Base-by-base conservation (phyloP, 2,888 invertebrate species). In the Orthosia incerta region DNA sequence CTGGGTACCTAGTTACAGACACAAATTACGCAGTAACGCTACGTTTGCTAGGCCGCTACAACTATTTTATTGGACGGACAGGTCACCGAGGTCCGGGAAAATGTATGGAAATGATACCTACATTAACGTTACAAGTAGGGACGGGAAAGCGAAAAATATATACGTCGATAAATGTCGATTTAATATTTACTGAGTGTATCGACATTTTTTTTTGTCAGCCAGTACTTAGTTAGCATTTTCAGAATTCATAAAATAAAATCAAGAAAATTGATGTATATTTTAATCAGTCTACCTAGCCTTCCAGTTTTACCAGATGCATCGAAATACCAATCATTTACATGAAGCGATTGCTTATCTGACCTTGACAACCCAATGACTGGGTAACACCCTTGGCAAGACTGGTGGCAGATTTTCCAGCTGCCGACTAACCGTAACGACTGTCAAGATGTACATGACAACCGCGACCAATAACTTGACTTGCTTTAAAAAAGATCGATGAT, bases 51-150 rank as follows among this genome's bases (percentile, higher is more conserved):
- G 18, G 31, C 51, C 50, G 13, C 66, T 39, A 46, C 53, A 23
- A 55, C 50, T 31, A 64, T 74, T 74, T 74, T 64, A 71, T 74
- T 62, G 48, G 26, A 59, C 50, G 31, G 26, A 20, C 39, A 60
- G 39, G n/a, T 50, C 4, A 68, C 31, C 57, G 59, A 68, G 48
- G 20, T 74, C 46, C 20, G 7, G 0, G 31, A 5, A 31, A 31
- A 31, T 5, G 50, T 62, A 75, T 60, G 7, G 26, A 70, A 51
- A 50, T 20, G 45, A 31, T 61, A 64, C 48, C 53, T 51, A 61
- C 53, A 55, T 76, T 53, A 64, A 71, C 31, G 74, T 75, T 72
- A 71, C 76, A 45, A 45, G 1, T 16, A 60, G 20, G 7, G 59
- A 45, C 45, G 39, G 45, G 1, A 1, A 15, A 60, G 4, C 12